These are phyloP conservation scores for Holacanthus passer DNA, from an alignment of 2,113 vertebrate species.

Conservation along the genomic window DNA sequence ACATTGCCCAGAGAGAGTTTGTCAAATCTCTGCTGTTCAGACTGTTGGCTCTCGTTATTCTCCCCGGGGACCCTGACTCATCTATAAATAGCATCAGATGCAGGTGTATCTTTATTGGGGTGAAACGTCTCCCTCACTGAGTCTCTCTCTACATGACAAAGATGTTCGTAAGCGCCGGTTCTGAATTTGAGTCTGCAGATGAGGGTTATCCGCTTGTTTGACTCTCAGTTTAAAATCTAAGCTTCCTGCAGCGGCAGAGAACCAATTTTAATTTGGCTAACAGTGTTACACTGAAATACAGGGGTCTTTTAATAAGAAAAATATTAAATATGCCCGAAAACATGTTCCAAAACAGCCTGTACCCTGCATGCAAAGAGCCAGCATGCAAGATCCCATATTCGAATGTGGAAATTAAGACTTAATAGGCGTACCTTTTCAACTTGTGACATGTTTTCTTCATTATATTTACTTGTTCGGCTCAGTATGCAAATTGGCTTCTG, in stretches of 20 bases:
- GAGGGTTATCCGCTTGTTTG: constrained; percentile 17
- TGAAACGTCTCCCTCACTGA: constrained; percentile 61
- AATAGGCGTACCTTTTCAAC: constrained; percentile 38
- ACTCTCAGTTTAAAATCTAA: constrained; percentile 28
- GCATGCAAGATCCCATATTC: constrained; percentile 19
- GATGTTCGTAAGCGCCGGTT: constrained; percentile 21
- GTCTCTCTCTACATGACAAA: constrained; percentile 37
- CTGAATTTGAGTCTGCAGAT: constrained; percentile 29
- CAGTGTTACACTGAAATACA: constrained; percentile 31
- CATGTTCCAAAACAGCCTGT: constrained; percentile 13
- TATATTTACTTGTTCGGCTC: constrained; percentile 38
- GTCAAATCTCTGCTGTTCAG: constrained; percentile 62
- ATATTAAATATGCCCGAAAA: constrained; percentile 35
- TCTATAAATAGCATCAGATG: constrained; percentile 72
- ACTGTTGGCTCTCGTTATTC: constrained; percentile 52
- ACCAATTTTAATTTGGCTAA: constrained; percentile 40
- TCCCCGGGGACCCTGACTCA: constrained; percentile 55
- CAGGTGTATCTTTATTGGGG: constrained; percentile 70
- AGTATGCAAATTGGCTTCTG: constrained; percentile 42
- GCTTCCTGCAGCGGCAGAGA: constrained; percentile 9
- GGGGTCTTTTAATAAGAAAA: constrained; percentile 36
- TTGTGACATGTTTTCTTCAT: constrained; percentile 26
- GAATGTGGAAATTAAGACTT: constrained; percentile 41
- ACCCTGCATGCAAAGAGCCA: not conserved
- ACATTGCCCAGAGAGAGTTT: constrained; percentile 37